Conservation (phyloP, 2,797 vertebrate genomes). For the Platyrinchus mystaceus region DNA sequence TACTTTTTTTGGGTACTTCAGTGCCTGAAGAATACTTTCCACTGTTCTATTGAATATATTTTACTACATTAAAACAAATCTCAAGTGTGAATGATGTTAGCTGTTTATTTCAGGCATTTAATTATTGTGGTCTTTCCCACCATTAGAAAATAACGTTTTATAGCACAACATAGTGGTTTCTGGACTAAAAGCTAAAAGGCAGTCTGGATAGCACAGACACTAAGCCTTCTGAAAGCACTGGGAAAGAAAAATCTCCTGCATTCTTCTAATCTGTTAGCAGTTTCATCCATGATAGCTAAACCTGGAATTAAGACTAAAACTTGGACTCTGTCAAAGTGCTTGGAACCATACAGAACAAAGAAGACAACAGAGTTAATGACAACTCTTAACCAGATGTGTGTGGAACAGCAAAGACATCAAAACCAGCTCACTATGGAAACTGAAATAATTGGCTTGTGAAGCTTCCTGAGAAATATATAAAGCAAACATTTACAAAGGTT, state of each 20-base stretch:
- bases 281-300: not conserved
- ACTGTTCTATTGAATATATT: not conserved
- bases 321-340: not conserved
- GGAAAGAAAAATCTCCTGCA: not conserved
- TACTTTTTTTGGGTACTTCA: not conserved
- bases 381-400: not conserved
- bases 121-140: not conserved
- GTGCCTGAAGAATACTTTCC: not conserved
- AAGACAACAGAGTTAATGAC: conserved; percentile 26
- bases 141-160: not conserved
- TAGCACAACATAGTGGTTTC: not conserved
- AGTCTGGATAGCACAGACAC: not conserved
- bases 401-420: not conserved
- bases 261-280: conserved; percentile 3
- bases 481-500: conserved; percentile 28
- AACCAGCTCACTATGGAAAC: conserved; percentile 24
- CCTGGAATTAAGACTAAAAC: conserved; percentile 33
- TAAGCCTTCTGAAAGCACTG: not conserved
- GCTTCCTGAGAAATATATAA: not conserved
- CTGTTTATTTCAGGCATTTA: not conserved
- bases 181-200: not conserved
- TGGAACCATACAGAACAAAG: not conserved
- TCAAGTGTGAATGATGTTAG: not conserved
- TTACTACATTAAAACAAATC: not conserved
- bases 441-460: conserved; percentile 40